Percentiles rank a stretch among this genome's conserved stretches.
Conservation (phyloP, 2,888 invertebrate genomes). For the Ennomos fuscantarius region DNA sequence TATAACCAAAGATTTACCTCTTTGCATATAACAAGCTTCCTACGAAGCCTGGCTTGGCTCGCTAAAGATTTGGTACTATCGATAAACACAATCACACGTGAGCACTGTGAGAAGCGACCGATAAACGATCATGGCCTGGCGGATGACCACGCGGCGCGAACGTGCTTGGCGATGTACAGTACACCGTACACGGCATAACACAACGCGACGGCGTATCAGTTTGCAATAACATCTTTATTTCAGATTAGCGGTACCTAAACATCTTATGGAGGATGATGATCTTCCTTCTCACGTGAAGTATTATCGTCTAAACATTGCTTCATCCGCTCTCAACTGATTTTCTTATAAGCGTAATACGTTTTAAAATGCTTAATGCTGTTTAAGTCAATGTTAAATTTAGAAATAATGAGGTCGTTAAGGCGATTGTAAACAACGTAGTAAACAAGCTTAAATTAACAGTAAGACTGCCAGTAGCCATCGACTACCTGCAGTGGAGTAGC, state of each 20-base stretch:
- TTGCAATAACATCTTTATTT: slow-evolving; percentile 28
- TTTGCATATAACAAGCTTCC: no score
- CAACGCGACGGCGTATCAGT: slow-evolving; percentile 3
- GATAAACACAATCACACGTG: slow-evolving; percentile 37
- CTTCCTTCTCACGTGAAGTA: neutral
- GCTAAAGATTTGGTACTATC: no score
- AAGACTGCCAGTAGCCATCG: slow-evolving; percentile 7
- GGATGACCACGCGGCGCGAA: slow-evolving; percentile 35
- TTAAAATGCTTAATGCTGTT: neutral
- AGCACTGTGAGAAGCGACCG: slow-evolving; percentile 64
- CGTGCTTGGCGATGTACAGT: slow-evolving; percentile 32
- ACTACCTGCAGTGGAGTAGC: slow-evolving; percentile 19
- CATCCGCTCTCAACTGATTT: slow-evolving; percentile 1
- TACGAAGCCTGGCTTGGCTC: no score
- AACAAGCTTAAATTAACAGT: slow-evolving; percentile 28
- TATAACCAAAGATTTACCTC: no score
- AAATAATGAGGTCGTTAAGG: slow-evolving; percentile 24
- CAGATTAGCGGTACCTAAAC: slow-evolving; percentile 6
- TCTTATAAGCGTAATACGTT: slow-evolving; percentile 7
- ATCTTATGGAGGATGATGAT: slow-evolving; percentile 2
- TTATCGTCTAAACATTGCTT: no score
- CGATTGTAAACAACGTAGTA: slow-evolving; percentile 31
- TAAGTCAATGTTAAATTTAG: slow-evolving; percentile 12
- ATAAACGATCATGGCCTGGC: slow-evolving; percentile 32
- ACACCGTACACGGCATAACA: neutral